Conservation (phyloP, 2,113 vertebrate species). For the Microcebus murinus region DNA sequence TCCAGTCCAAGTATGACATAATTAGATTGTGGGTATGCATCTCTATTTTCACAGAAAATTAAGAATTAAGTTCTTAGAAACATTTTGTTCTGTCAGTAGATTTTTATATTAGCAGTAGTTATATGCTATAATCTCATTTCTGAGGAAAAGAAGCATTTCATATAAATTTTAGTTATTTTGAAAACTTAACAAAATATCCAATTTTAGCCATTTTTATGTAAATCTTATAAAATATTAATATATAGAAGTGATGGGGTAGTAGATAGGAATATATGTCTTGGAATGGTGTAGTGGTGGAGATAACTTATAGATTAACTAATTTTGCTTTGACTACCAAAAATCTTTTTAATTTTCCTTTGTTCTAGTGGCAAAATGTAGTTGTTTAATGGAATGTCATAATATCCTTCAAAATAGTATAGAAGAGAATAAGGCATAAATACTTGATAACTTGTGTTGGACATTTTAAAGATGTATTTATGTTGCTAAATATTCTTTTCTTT, state of each 20-base stretch:
- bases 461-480: background rate
- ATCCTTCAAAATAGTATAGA: background rate
- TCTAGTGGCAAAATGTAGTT: background rate
- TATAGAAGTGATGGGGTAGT: background rate
- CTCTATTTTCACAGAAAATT: background rate
- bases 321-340: background rate
- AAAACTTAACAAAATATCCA: slow-evolving; percentile 22
- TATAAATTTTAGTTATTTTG: background rate
- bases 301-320: background rate
- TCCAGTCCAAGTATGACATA: background rate
- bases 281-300: background rate
- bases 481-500: slow-evolving; percentile 12
- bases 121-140: background rate
- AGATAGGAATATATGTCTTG: background rate
- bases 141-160: background rate
- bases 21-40: background rate
- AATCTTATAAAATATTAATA: background rate
- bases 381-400: background rate
- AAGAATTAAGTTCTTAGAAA: slow-evolving; percentile 21
- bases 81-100: background rate
- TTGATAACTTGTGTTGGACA: background rate
- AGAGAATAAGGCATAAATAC: background rate
- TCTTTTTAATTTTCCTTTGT: background rate
- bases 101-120: background rate
- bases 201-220: background rate